Base-by-base conservation (phyloP, 2,888 invertebrate genomes). In the Aspidiotus rigidus region DNA sequence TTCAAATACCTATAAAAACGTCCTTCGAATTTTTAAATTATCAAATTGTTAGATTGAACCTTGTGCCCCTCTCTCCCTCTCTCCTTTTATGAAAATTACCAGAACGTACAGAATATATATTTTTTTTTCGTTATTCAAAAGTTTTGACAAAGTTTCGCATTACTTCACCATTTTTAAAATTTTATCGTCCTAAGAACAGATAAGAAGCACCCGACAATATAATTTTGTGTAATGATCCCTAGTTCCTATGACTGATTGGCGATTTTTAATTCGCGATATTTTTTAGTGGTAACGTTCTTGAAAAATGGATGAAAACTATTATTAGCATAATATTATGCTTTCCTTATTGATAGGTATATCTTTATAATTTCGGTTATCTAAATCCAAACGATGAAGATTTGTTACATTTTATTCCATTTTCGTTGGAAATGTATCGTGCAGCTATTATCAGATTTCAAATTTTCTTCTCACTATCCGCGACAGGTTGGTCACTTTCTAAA, bases 301-400 rank as follows among this genome's bases (percentile, higher is more conserved):
- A 28, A 28, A 28, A 28, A 28, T 28, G 28, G 5, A 3, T 6
- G 49, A 57, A 17, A 6, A 16, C 28, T 5, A 57, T 17, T 16
- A 10, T 57, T 10, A 13, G 11, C 10, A 57, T 57, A n/a, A 17
- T n/a, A 16, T n/a, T 2, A n/a, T n/a, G n/a, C 3, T n/a, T 57
- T 57, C 15, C 57, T n/a, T 57, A 57, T n/a, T 17, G 5, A 16
- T 15, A 57, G 57, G 10, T 57, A 3, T 57, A 16, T 7, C 15
- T 57, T n/a, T 17, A 57, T 57, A 57, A 15, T 11, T 57, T n/a
- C 15, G 57, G 57, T 15, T 57, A 57, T 16, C 3, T 57, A 15
- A 15, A 57, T n/a, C 15, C 10, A 16, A 57, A 57, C 15, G 15
- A 57, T 57, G 17, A 57, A 17, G 57, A 11, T 57, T 57, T n/a